Conservation (phyloP, 2,797 vertebrate species). For the Coluber constrictor region DNA sequence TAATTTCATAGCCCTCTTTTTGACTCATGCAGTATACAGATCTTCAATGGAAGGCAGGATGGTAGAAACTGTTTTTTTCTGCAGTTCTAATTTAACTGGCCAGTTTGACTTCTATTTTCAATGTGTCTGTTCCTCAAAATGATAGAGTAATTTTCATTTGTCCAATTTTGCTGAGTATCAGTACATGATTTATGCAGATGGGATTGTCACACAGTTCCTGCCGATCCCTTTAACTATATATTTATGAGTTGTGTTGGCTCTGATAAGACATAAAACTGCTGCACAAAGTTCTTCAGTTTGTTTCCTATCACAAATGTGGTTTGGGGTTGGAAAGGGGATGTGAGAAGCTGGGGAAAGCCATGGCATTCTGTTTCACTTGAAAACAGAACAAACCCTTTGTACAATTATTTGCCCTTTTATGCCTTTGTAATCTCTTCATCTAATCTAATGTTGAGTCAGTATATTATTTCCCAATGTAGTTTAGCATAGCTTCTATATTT, state of each 20-base stretch:
- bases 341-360: background rate
- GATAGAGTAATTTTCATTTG: background rate
- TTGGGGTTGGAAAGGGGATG: background rate
- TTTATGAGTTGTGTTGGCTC: background rate
- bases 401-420: constrained; percentile 18
- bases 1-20: too few relatives aligned
- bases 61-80: too few relatives aligned
- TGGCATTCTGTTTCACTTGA: background rate
- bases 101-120: background rate
- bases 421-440: constrained; percentile 20
- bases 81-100: background rate
- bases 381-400: background rate
- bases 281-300: background rate
- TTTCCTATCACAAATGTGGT: background rate
- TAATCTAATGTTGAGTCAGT: background rate
- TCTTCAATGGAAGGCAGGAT: too few relatives aligned
- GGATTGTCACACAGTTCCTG: background rate
- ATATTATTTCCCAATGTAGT: constrained; percentile 25
- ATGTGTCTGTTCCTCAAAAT: background rate
- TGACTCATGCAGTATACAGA: too few relatives aligned
- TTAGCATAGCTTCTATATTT: constrained; percentile 31
- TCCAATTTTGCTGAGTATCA: background rate
- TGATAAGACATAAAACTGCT: background rate
- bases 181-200: background rate
- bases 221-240: background rate